phyloP scores from a whole-genome alignment of 2,888 invertebrate species.

The Tromatobia lineatoria region DNA sequence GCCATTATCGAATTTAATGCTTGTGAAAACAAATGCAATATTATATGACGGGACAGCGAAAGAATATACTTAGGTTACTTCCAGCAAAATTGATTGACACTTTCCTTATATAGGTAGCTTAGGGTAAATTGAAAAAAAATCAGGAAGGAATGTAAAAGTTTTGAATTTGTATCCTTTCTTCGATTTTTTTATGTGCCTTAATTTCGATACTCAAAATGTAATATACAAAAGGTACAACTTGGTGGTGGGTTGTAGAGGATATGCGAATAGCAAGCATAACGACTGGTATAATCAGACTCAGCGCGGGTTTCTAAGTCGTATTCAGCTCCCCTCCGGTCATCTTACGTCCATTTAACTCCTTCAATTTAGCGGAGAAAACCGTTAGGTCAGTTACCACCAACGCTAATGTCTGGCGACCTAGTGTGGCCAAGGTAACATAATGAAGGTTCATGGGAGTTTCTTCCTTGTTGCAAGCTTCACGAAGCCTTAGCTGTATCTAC shows the following conservation, averaged over 20 bases:
- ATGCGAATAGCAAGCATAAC: conserved; percentile 67
- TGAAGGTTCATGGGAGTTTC: conserved; percentile 82
- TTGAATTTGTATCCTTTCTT: too few species aligned
- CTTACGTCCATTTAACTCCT: conserved; percentile 81
- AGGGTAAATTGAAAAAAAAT: not conserved
- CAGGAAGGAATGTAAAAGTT: too few species aligned
- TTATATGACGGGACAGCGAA: conserved; percentile 64
- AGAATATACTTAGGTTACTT: conserved; percentile 45
- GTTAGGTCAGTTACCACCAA: conserved; percentile 82
- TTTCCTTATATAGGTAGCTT: conserved; percentile 18
- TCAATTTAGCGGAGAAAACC: conserved; percentile 82
- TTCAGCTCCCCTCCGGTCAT: conserved; percentile 75
- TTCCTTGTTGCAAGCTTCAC: conserved; percentile 72
- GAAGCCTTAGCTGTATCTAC: conserved; percentile 71
- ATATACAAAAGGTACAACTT: not conserved
- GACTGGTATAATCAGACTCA: conserved; percentile 77
- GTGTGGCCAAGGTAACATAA: conserved; percentile 82
- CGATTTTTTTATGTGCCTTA: not conserved
- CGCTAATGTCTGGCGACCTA: conserved; percentile 81
- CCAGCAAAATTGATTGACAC: conserved; percentile 24
- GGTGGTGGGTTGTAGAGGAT: not conserved
- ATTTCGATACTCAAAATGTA: not conserved
- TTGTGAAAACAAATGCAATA: conserved; percentile 75
- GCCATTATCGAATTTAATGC: conserved; percentile 75
- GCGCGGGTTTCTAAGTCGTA: conserved; percentile 66